Evolutionary conservation across 1,140 invertebrate genomes (phyloP).

Genomic region (Harpegnathos saltator): DNA sequence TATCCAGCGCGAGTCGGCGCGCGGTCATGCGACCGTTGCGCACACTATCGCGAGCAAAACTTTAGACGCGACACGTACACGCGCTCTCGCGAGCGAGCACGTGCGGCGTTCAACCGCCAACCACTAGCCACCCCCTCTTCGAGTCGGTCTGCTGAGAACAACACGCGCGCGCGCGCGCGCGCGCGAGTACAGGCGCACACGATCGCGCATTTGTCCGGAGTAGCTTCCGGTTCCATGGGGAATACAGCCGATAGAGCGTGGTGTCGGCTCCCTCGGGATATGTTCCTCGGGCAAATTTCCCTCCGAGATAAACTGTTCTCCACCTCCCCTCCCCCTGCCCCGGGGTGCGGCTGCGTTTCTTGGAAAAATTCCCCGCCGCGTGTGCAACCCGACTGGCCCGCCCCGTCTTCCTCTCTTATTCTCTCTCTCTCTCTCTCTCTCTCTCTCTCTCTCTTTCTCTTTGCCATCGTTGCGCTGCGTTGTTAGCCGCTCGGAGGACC

Average conservation of each 20-base stretch:
- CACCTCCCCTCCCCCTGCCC: too few relatives aligned
- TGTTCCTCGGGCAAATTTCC: slow-evolving; percentile 54
- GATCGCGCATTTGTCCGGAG: slow-evolving; percentile 44
- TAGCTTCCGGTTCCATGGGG: slow-evolving; percentile 57
- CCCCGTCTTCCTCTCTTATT: too few relatives aligned
- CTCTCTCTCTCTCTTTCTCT: too few relatives aligned
- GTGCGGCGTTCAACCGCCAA: too few relatives aligned
- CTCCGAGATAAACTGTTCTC: slow-evolving; percentile 65
- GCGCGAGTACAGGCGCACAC: slow-evolving; percentile 19
- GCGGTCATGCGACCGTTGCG: background rate
- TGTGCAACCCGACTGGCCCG: too few relatives aligned
- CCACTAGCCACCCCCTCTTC: background rate
- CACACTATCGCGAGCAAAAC: slow-evolving; percentile 29
- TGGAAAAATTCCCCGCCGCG: slow-evolving; percentile 61
- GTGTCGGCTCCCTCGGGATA: slow-evolving; percentile 34
- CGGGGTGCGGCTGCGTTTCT: too few relatives aligned
- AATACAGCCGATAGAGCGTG: slow-evolving; percentile 62
- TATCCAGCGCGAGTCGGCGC: background rate
- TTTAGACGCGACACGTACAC: slow-evolving; percentile 14
- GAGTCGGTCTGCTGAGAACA: too few relatives aligned
- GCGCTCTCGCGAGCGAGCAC: background rate
- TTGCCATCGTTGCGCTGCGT: background rate
- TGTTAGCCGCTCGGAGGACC: slow-evolving; percentile 25
- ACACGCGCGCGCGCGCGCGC: background rate
- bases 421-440: too few relatives aligned